Base-by-base conservation (phyloP, 2,888 invertebrate genomes). In the Nemotelus nigrinus region DNA sequence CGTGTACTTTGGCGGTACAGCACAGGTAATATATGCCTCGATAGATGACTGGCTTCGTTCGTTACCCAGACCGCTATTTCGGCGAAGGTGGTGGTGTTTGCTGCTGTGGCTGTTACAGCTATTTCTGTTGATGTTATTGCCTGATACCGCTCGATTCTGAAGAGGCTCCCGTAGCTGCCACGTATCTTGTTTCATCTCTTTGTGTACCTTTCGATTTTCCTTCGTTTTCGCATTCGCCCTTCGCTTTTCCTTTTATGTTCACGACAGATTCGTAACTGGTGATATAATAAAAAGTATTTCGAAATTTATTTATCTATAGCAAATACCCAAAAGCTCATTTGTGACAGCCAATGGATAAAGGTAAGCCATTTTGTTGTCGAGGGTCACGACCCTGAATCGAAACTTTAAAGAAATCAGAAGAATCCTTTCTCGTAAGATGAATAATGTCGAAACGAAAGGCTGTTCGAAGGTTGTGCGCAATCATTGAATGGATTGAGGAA, bases 311-410 rank as follows among this genome's bases (percentile, higher is more conserved):
- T 60, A 60, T 25, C 60, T 60, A 60, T 60, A 43, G 60, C 60
- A 60, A 60, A 60, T 60, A 60, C 60, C 60, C 60, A 60, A 60
- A 60, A 60, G 60, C 60, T 60, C 60, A 60, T 60, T 60, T 60
- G 60, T 60, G 60, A 60, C 60, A 60, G 60, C 41, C 60, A 60
- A 60, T 60, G 60, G 60, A 60, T 60, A 60, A 60, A 60, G 60
- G 60, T 60, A 60, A 60, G 41, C 39, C 60, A 43, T 60, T 3
- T 60, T 60, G 60, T 3, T 60, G 60, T 60, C 60, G 41, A 60
- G 60, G 60, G 60, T 60, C 60, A 60, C 41, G 60, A 3, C 60
- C 60, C 60, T 60, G 60, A 43, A 60, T 41, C 41, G 4, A 60
- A 3, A 60, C 39, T 60, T 60, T 60, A 60, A 60, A 60, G 60